A percentile compares a stretch with the other conserved stretches of the same genome.
These are phyloP conservation scores for Apis laboriosa DNA, from an alignment of 1,140 invertebrate species.

Conservation along the genomic window DNA sequence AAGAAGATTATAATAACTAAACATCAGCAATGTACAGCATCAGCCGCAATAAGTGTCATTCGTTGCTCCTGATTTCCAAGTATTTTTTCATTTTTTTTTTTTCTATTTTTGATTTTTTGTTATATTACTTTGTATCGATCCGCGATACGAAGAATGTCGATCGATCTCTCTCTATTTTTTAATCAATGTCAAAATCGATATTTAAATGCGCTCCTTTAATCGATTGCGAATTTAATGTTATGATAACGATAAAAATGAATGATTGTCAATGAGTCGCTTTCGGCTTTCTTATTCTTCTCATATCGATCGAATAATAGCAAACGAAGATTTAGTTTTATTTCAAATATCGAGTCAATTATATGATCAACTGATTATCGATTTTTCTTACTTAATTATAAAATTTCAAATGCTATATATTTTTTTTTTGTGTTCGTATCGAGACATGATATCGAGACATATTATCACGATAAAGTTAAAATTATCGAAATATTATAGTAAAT, in stretches of 20 bases:
- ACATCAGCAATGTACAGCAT: constrained; percentile 32
- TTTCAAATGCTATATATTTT: background rate
- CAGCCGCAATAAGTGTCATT: constrained; percentile 35
- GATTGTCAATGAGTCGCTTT: background rate
- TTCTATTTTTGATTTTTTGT: background rate
- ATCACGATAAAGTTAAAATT: background rate
- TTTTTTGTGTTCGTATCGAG: background rate
- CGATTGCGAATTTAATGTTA: constrained; percentile 1
- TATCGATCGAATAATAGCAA: background rate
- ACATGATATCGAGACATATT: background rate
- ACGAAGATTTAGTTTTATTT: background rate
- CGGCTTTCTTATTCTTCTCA: background rate
- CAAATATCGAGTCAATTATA: background rate
- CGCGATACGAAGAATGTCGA: background rate
- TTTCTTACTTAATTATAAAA: background rate
- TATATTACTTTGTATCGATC: background rate
- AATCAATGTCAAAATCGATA: background rate
- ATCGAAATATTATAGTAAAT: background rate
- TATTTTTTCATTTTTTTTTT: constrained; percentile 2
- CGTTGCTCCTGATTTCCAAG: constrained; percentile 19
- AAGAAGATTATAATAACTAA: background rate
- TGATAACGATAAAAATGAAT: background rate
- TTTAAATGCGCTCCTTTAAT: background rate
- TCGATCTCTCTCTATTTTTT: background rate
- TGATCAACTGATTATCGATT: too few relatives aligned